Percentiles rank a stretch among this genome's conserved stretches.
These are phyloP conservation scores for Pteruthius melanotis DNA, from an alignment of 2,113 vertebrate genomes.

Conservation along the genomic window DNA sequence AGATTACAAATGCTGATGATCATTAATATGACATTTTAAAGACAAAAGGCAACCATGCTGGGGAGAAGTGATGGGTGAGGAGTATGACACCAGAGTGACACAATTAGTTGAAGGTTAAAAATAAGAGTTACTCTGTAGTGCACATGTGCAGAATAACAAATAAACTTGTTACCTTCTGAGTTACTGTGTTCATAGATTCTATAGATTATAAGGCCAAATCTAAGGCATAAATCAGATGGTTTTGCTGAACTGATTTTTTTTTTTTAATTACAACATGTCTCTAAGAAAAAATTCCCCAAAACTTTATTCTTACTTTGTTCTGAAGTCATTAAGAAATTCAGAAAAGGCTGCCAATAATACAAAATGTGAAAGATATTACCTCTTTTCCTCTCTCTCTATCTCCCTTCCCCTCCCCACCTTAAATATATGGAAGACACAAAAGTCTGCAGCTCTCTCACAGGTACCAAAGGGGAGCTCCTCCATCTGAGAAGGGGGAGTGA, in stretches of 20 bases:
- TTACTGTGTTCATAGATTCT: neutral
- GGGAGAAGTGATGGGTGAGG: neutral
- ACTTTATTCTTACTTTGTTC: neutral
- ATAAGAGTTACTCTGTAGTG: neutral
- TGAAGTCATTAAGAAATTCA: neutral
- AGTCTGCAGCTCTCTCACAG: neutral
- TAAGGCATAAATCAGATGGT: neutral
- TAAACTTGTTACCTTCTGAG: neutral
- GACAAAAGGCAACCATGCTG: neutral
- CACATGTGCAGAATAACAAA: neutral
- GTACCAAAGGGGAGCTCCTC: neutral
- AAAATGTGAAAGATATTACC: neutral
- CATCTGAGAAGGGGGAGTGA: neutral
- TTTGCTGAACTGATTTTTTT: neutral
- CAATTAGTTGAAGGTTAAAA: neutral
- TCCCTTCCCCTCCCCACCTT: rapidly evolving
- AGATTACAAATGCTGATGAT: neutral
- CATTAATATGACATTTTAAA: neutral
- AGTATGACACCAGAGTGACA: neutral
- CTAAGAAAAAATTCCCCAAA: neutral
- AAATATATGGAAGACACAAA: neutral
- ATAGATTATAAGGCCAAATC: neutral
- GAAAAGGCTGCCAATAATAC: neutral
- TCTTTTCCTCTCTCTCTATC: neutral
- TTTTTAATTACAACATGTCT: neutral